Evolutionary conservation across 2,113 vertebrate genomes (phyloP).

Genomic region (Paratilapia polleni): DNA sequence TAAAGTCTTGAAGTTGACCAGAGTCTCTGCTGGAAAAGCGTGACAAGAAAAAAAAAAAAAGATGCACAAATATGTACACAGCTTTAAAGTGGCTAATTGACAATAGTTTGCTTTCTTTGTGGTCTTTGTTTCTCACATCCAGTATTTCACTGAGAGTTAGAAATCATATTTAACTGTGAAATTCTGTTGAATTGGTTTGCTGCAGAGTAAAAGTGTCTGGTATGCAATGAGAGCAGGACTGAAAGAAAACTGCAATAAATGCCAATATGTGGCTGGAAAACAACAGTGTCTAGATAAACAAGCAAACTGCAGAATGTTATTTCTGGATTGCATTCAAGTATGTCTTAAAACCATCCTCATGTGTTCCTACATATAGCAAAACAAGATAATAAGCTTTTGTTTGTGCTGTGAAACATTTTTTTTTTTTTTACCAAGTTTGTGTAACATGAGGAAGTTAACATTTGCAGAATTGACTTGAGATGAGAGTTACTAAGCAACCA

Average conservation of each 20-base stretch:
- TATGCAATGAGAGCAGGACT: not conserved
- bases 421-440: not conserved
- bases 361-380: not conserved
- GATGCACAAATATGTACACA: not conserved
- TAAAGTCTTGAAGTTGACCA: not conserved
- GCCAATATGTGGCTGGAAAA: not conserved
- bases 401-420: not conserved
- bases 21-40: not conserved
- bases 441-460: not conserved
- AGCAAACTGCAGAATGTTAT: not conserved
- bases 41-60: not conserved
- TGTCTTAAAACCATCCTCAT: not conserved
- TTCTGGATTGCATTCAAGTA: not conserved
- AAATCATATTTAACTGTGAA: conserved; percentile 16
- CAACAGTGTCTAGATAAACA: not conserved
- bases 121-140: not conserved
- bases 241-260: not conserved
- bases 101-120: not conserved
- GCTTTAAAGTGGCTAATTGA: not conserved
- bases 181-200: not conserved
- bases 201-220: not conserved
- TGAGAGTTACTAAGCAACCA: not conserved
- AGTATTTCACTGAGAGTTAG: not conserved
- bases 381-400: not conserved
- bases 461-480: not conserved